Evolutionary conservation across 1,140 invertebrate genomes (phyloP).

Genomic region (Drosophila lacertosa): DNA sequence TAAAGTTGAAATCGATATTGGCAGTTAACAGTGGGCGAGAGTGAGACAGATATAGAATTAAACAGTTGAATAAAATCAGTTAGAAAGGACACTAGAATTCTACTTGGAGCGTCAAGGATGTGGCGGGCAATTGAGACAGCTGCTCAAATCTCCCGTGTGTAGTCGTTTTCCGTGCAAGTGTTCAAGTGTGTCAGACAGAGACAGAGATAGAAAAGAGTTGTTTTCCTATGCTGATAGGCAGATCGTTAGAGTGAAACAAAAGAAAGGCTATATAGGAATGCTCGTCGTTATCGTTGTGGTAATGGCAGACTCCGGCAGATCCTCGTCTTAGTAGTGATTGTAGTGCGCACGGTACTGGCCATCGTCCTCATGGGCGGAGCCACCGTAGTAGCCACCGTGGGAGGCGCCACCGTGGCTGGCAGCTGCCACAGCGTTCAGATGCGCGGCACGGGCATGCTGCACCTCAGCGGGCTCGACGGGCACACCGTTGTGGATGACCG

Average conservation of each 20-base stretch:
- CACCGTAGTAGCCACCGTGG: constrained; percentile 66
- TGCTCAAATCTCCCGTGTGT: constrained; percentile 56
- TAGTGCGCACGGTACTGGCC: constrained; percentile 71
- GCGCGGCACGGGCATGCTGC: constrained; percentile 86
- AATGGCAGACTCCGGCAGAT: constrained; percentile 25
- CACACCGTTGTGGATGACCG: constrained; percentile 85
- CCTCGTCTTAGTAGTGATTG: constrained; percentile 60
- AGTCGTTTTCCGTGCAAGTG: constrained; percentile 35
- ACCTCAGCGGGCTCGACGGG: constrained; percentile 87
- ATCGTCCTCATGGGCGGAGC: constrained; percentile 70
- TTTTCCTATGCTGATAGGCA: constrained; percentile 11
- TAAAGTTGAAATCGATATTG: not conserved
- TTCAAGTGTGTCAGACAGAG: constrained; percentile 25
- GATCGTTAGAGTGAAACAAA: constrained; percentile 47
- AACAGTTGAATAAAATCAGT: not conserved
- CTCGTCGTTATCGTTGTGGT: constrained; percentile 46
- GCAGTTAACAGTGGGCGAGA: constrained; percentile 24
- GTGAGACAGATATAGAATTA: not conserved
- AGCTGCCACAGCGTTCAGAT: constrained; percentile 85
- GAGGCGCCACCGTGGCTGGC: constrained; percentile 71
- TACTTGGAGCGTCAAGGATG: constrained; percentile 8
- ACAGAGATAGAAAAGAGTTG: constrained; percentile 23
- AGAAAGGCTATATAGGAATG: constrained; percentile 35
- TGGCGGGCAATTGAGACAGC: constrained; percentile 56
- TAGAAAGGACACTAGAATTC: not conserved